Base-by-base conservation (phyloP, 2,888 invertebrate species). In the Drosophila incognita region DNA sequence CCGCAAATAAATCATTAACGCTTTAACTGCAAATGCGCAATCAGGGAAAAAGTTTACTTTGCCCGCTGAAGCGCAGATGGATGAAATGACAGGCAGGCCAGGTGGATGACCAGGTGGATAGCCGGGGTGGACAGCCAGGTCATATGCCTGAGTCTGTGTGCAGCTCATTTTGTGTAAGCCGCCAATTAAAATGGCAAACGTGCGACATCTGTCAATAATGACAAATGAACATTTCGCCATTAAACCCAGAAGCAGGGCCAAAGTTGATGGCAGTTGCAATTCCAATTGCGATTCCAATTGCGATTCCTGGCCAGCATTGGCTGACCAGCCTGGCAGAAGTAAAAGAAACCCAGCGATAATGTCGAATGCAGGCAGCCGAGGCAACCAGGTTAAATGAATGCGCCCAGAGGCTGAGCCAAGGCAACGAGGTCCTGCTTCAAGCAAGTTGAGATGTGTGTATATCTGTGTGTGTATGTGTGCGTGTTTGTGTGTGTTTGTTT, bases 151-250 rank as follows among this genome's bases (percentile, higher is more conserved):
- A 24, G 21, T 46, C 46, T 7, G 66, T 51, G 66, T 60, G 71
- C 78, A 76, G 80, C 81, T 83, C 89, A 86, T 87, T 89, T 82
- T 77, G 75, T 82, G 73, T 86, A 88, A 86, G 90, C 82, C 82
- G 87, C 89, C 87, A 88, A 88, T 90, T 88, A 90, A 88, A 88
- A 87, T 87, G 90, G 84, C 87, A 88, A 81, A 84, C 84, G 80
- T 77, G 80, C 89, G 75, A 81, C 89, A 79, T 87, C 90, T 88
- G 87, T 90, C 87, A 88, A 87, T 88, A 88, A 88, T 88, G 87
- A 88, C 90, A 90, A 84, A 88, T 88, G 87, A 79, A 81, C 87
- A 89, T 88, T 89, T 89, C 74, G 81, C 82, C 83, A 76, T 76
- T 74, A 76, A 76, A 69, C 61, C 62, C 69, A 53, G 62, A 24